Evolutionary conservation across 2,113 vertebrate species (phyloP).

Genomic region (Porphyrio hochstetteri): DNA sequence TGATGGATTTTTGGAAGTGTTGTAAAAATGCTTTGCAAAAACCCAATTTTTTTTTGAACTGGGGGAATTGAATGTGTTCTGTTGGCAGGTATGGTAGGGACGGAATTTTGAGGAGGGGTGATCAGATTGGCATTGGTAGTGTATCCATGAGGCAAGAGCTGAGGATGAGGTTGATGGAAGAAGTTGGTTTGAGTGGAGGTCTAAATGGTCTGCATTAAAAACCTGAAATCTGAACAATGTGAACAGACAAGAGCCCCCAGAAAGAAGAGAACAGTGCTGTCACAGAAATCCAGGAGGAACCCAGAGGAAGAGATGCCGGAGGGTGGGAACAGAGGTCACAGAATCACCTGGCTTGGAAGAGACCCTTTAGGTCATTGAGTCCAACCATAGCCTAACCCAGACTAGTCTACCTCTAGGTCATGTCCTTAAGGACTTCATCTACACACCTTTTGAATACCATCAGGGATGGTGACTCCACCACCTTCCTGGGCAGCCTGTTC

Average conservation of each 20-base stretch:
- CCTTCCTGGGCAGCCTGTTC: too few species aligned
- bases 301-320: not conserved
- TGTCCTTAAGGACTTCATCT: too few species aligned
- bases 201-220: not conserved
- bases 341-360: too few species aligned
- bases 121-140: not conserved
- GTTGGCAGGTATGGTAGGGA: not conserved
- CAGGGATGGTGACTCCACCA: too few species aligned
- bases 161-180: not conserved
- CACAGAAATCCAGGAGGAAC: not conserved
- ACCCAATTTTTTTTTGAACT: not conserved
- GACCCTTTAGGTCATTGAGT: too few species aligned
- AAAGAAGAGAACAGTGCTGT: not conserved
- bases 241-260: not conserved
- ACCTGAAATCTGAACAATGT: not conserved
- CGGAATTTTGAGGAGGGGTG: not conserved
- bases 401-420: too few species aligned
- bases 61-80: not conserved
- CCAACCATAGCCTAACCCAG: too few species aligned
- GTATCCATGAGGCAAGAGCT: not conserved
- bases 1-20: not conserved
- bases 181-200: not conserved
- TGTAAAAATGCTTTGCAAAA: not conserved
- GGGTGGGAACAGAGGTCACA: not conserved
- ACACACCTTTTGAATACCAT: too few species aligned